Evolutionary conservation across 1,140 invertebrate genomes (phyloP).

Genomic region (Brachionus calyciflorus): DNA sequence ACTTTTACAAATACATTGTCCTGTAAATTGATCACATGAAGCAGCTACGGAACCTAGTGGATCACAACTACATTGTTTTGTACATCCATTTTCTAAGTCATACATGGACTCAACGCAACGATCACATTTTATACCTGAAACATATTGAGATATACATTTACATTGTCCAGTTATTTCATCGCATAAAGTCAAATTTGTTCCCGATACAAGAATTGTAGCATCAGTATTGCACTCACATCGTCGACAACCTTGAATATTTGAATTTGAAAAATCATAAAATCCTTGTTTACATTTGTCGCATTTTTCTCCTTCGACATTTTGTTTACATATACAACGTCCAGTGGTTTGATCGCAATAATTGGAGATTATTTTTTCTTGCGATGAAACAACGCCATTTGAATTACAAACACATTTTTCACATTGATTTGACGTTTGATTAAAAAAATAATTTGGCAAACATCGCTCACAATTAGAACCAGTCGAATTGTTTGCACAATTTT

Average conservation of each 20-base stretch:
- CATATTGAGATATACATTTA: slow-evolving; percentile 81
- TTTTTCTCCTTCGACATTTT: slow-evolving; percentile 67
- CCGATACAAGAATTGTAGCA: slow-evolving; percentile 50
- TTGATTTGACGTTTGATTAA: slow-evolving; percentile 62
- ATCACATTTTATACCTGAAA: slow-evolving; percentile 80
- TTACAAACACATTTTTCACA: slow-evolving; percentile 87
- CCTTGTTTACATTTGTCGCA: slow-evolving; percentile 84
- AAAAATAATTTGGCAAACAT: slow-evolving; percentile 56
- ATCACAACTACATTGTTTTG: slow-evolving; percentile 65
- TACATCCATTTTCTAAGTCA: slow-evolving; percentile 78
- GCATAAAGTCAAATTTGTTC: slow-evolving; percentile 69
- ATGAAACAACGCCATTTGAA: slow-evolving; percentile 79
- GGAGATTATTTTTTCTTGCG: slow-evolving; percentile 72
- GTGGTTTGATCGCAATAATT: slow-evolving; percentile 78
- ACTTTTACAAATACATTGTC: slow-evolving; percentile 77
- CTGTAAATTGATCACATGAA: slow-evolving; percentile 66
- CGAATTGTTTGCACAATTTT: slow-evolving; percentile 87
- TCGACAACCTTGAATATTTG: slow-evolving; percentile 70
- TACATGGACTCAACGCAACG: slow-evolving; percentile 77
- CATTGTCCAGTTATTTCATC: slow-evolving; percentile 84
- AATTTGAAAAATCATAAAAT: slow-evolving; percentile 82
- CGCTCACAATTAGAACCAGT: slow-evolving; percentile 86
- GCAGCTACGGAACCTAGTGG: slow-evolving; percentile 62
- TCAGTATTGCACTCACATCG: slow-evolving; percentile 63
- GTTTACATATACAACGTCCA: slow-evolving; percentile 79